A percentile compares a stretch with the other conserved stretches of the same genome.
Conservation (phyloP, 2,888 invertebrate species). For the Drosophila kuntzei region DNA sequence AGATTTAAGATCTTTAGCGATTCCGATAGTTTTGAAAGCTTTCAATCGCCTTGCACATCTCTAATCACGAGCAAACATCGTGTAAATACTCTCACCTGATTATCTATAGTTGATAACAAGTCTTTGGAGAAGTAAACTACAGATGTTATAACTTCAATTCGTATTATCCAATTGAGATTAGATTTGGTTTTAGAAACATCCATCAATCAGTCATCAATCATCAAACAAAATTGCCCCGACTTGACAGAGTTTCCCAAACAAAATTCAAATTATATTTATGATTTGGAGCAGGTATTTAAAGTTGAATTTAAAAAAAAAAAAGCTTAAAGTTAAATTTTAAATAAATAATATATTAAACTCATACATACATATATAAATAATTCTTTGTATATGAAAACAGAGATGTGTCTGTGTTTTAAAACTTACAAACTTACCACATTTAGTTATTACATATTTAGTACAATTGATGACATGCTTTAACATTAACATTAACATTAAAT, state of each 20-base stretch:
- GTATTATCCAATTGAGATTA: not conserved
- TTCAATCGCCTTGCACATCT: not conserved
- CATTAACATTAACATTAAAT: conserved; percentile 5
- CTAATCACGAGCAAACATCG: not conserved
- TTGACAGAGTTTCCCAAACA: not conserved
- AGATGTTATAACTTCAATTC: not conserved
- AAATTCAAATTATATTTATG: conserved; percentile 7
- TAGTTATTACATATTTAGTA: conserved; percentile 21
- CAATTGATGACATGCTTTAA: conserved; percentile 23
- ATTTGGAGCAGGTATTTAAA: conserved; percentile 5
- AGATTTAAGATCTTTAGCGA: not conserved
- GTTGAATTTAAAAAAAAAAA: not conserved
- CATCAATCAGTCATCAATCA: conserved; percentile 19
- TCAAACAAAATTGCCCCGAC: not conserved
- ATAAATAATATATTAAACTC: conserved; percentile 12
- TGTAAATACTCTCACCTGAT: conserved; percentile 9
- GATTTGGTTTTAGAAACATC: not conserved
- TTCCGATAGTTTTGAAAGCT: not conserved
- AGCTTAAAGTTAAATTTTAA: conserved; percentile 21
- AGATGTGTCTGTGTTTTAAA: conserved; percentile 18
- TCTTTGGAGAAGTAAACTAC: not conserved
- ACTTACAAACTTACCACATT: conserved; percentile 15
- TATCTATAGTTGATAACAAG: not conserved
- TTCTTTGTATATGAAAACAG: conserved; percentile 1
- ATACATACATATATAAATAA: conserved; percentile 5